A percentile compares a stretch with the other conserved stretches of the same genome.
Evolutionary conservation across 2,888 invertebrate genomes (phyloP).

Genomic region (Tinea pellionella): DNA sequence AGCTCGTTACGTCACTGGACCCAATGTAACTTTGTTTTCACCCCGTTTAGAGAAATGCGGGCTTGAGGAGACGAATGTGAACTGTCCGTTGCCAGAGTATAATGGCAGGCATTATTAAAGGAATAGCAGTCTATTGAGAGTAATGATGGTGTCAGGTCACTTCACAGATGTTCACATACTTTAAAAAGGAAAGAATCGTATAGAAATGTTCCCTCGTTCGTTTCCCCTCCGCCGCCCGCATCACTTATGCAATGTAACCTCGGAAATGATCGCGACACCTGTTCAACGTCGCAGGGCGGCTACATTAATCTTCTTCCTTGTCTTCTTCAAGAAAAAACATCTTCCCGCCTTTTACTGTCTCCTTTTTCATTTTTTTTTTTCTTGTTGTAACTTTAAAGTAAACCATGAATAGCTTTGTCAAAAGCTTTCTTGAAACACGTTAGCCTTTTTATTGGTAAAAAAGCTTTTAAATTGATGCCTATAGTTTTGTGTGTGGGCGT

Average conservation of each 20-base stretch:
- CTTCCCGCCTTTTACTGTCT: slow-evolving; percentile 4
- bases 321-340: slow-evolving; percentile 12
- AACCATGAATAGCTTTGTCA: slow-evolving; percentile 11
- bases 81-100: too few relatives aligned
- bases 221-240: not conserved
- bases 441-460: slow-evolving; percentile 1
- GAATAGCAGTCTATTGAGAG: too few relatives aligned
- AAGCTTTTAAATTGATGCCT: not conserved
- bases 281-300: slow-evolving; percentile 11
- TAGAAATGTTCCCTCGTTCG: too few relatives aligned
- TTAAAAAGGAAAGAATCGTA: too few relatives aligned
- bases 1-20: too few relatives aligned
- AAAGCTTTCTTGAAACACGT: not conserved
- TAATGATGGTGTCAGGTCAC: too few relatives aligned
- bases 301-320: slow-evolving; percentile 13
- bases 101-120: too few relatives aligned
- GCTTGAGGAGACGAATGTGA: too few relatives aligned
- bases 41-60: too few relatives aligned
- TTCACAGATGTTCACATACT: too few relatives aligned
- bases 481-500: not conserved
- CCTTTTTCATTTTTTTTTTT: not conserved
- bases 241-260: not conserved
- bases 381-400: slow-evolving; percentile 4
- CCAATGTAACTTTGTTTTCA: too few relatives aligned
- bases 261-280: slow-evolving; percentile 1